phyloP scores from a whole-genome alignment of 2,888 invertebrate species.

The Drosophila anomalata region DNA sequence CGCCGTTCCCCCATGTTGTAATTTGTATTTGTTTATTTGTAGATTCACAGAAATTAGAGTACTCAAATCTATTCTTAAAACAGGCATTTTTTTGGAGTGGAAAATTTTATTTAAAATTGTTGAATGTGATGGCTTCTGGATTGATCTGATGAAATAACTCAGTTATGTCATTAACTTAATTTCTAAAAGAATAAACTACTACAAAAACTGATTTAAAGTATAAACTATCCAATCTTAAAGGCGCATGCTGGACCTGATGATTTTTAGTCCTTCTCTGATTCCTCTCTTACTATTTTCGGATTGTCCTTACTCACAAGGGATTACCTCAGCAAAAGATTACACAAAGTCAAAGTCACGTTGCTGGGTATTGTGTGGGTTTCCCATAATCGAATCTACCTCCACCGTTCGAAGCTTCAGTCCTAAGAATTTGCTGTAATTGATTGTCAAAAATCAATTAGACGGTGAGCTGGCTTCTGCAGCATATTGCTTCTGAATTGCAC shows the following conservation, averaged over 20 bases:
- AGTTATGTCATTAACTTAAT: too few species aligned
- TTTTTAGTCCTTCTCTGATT: background rate
- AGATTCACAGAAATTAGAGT: background rate
- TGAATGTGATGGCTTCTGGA: too few species aligned
- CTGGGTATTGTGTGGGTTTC: constrained; percentile 32
- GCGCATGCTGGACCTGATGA: background rate
- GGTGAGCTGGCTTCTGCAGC: constrained; percentile 14
- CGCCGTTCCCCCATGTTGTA: constrained; percentile 4
- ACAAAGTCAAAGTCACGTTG: constrained; percentile 31
- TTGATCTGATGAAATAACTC: too few species aligned
- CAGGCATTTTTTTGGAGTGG: background rate
- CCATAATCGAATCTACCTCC: constrained; percentile 28
- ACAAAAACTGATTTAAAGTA: too few species aligned
- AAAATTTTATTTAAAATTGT: background rate
- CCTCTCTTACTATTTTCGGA: background rate
- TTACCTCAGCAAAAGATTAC: constrained; percentile 21
- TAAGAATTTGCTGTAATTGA: constrained; percentile 33
- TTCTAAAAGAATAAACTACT: too few species aligned
- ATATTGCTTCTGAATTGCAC: constrained; percentile 4
- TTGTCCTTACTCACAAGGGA: constrained; percentile 6
- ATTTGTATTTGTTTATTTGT: constrained; percentile 11
- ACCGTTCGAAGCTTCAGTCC: constrained; percentile 3
- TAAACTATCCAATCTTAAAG: background rate
- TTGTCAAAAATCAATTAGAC: constrained; percentile 44
- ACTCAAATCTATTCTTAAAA: background rate